A percentile compares a stretch with the other conserved stretches of the same genome.
phyloP scores from a whole-genome alignment of 1,140 invertebrate genomes.

The Calephelis virginiensis region DNA sequence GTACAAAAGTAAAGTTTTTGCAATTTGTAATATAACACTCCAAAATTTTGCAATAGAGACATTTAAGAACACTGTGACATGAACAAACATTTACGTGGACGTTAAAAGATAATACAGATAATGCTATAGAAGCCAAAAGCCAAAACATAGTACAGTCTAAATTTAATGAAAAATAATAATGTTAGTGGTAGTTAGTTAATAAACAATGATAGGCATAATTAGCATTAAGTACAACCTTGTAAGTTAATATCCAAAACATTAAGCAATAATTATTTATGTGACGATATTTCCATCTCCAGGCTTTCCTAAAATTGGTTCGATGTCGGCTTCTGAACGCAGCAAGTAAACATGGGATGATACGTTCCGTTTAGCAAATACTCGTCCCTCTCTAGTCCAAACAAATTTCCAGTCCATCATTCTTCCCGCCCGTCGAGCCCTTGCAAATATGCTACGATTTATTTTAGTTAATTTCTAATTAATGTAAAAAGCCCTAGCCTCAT shows the following conservation, averaged over 20 bases:
- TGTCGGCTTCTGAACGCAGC: conserved; percentile 16
- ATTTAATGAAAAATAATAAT: no score
- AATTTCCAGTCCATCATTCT: conserved; percentile 24
- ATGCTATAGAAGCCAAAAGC: no score
- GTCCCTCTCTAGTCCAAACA: conserved; percentile 23
- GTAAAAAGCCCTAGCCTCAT: background rate
- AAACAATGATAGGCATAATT: no score
- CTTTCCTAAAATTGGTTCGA: conserved; percentile 5
- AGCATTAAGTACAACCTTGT: no score
- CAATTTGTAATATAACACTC: no score
- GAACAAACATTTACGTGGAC: no score
- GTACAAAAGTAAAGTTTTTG: no score
- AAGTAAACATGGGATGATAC: background rate
- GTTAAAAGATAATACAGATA: no score
- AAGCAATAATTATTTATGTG: background rate
- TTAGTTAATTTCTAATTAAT: conserved; percentile 21
- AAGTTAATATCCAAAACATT: background rate
- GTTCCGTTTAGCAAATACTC: conserved; percentile 19
- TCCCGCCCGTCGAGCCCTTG: conserved; percentile 22
- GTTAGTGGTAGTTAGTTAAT: no score
- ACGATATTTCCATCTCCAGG: background rate
- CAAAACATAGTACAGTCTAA: no score
- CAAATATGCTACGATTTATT: conserved; percentile 26
- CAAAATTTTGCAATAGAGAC: no score
- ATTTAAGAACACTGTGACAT: no score